Evolutionary conservation across 2,797 vertebrate genomes (phyloP).

Genomic region (Hemibagrus guttatus): DNA sequence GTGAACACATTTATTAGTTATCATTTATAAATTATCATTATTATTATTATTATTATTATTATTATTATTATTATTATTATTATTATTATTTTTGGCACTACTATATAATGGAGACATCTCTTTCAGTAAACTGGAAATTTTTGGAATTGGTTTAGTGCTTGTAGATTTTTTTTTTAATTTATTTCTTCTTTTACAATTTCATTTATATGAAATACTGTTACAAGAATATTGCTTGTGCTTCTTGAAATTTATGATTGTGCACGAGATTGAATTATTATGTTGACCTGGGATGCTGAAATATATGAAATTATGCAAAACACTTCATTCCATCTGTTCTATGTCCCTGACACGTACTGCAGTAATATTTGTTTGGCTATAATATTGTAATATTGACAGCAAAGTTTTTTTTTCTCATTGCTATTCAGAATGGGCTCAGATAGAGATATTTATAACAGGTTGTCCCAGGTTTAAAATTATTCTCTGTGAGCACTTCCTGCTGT

Average conservation of each 20-base stretch:
- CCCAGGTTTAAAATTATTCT: conserved; percentile 34
- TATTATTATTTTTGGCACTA: too few relatives aligned
- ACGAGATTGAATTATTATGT: conserved; percentile 4
- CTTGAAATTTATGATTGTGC: not conserved
- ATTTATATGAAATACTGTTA: not conserved
- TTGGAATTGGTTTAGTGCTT: not conserved
- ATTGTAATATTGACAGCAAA: not conserved
- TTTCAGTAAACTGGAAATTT: conserved; percentile 1
- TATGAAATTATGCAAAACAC: conserved; percentile 18
- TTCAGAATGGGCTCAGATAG: not conserved
- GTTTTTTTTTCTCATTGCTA: not conserved
- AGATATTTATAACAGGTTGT: conserved; percentile 34
- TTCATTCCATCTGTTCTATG: conserved; percentile 14
- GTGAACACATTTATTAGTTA: too few relatives aligned
- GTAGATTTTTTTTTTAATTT: not conserved
- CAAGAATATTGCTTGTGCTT: conserved; percentile 14
- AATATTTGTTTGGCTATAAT: conserved; percentile 11
- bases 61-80: too few relatives aligned
- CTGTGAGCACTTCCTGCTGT: conserved; percentile 15
- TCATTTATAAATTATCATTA: too few relatives aligned
- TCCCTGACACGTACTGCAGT: not conserved
- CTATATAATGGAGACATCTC: not conserved
- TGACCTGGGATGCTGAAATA: conserved; percentile 21
- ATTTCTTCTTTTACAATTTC: not conserved
- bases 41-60: too few relatives aligned